phyloP scores from a whole-genome alignment of 2,888 invertebrate genomes.

The Caenorhabditis plicata region DNA sequence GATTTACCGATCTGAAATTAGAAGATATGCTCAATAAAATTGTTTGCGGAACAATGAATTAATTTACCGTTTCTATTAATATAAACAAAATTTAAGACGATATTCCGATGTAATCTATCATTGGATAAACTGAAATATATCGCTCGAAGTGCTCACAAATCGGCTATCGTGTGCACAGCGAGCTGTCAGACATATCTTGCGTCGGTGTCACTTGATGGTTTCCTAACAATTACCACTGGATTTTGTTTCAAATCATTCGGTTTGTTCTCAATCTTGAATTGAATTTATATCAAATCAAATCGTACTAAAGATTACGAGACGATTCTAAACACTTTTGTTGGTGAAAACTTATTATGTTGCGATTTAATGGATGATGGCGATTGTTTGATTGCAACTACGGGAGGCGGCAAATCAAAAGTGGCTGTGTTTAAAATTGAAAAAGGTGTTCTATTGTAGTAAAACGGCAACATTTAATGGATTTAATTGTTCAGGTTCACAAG shows the following conservation, averaged over 20 bases:
- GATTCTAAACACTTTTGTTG: conserved; percentile 8
- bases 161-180: conserved; percentile 11
- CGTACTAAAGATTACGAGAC: not conserved
- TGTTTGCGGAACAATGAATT: no score
- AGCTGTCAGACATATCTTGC: conserved; percentile 5
- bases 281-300: no score
- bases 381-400: not conserved
- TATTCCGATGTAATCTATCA: no score
- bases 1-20: no score
- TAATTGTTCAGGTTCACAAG: not conserved
- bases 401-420: conserved; percentile 13
- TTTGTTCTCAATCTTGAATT: no score
- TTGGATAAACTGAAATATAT: no score
- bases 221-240: conserved; percentile 6
- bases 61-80: no score
- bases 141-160: conserved; percentile 13
- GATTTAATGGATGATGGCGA: conserved; percentile 2
- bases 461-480: not conserved
- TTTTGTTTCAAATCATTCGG: no score
- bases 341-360: conserved; percentile 13
- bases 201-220: conserved; percentile 17
- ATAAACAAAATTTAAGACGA: no score
- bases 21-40: no score
- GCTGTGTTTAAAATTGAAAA: not conserved
- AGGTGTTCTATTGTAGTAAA: not conserved